A percentile compares a stretch with the other conserved stretches of the same genome.
These are phyloP conservation scores for Mixornis gularis DNA, from an alignment of 2,113 vertebrate genomes.

Conservation along the genomic window DNA sequence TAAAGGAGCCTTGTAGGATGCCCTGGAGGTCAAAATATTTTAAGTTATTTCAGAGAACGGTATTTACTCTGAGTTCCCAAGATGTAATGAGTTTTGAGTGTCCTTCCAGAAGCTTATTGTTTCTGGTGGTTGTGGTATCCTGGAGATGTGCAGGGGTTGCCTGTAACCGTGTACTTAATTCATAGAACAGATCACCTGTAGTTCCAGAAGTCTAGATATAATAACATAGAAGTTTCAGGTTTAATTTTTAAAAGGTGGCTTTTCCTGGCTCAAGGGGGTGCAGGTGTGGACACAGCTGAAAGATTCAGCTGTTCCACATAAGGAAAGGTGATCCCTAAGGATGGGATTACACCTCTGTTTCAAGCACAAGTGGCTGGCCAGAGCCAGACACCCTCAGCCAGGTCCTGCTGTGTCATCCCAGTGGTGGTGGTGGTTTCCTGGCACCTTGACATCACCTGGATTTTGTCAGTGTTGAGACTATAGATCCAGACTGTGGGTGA, in stretches of 20 bases:
- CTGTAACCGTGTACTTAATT: neutral
- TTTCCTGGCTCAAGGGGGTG: neutral
- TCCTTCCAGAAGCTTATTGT: neutral
- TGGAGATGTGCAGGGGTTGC: neutral
- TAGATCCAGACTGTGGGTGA: neutral
- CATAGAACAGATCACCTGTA: neutral
- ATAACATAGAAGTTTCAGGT: neutral
- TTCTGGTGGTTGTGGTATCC: neutral
- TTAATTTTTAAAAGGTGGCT: neutral
- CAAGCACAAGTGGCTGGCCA: neutral
- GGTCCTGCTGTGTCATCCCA: rapidly evolving
- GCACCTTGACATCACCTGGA: neutral
- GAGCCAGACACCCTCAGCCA: neutral
- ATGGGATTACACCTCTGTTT: neutral
- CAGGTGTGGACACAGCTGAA: neutral
- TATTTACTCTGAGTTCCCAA: neutral
- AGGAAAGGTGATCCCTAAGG: neutral
- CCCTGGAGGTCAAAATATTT: neutral
- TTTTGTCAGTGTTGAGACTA: neutral
- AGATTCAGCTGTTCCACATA: neutral
- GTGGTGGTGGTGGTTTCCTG: neutral
- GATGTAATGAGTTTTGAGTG: neutral
- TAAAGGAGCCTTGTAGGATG: neutral
- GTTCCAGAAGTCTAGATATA: neutral
- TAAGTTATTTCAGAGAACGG: neutral